phyloP scores from a whole-genome alignment of 2,113 vertebrate genomes.

The Lethenteron reissneri region DNA sequence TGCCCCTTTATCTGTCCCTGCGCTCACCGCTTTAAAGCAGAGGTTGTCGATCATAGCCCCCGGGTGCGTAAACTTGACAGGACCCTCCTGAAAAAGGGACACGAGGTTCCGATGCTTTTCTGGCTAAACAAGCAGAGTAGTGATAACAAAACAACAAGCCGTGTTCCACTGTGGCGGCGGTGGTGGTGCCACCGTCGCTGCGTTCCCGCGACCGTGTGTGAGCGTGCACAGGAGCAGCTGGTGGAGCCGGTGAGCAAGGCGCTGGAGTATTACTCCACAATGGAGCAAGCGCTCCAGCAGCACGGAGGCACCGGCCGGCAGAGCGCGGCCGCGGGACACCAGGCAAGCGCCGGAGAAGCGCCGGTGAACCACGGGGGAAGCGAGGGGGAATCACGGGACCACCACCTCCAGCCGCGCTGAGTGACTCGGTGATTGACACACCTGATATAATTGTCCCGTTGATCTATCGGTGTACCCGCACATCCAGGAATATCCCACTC shows the following conservation, averaged over 20 bases:
- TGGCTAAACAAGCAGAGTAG: background rate
- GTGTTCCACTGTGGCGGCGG: background rate
- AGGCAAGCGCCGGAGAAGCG: slow-evolving; percentile 11
- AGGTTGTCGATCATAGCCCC: background rate
- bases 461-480: too few relatives aligned
- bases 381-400: slow-evolving; percentile 1
- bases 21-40: background rate
- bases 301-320: slow-evolving; percentile 16
- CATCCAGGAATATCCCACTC: too few relatives aligned
- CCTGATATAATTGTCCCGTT: too few relatives aligned
- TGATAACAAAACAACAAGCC: background rate
- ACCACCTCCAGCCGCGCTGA: too few relatives aligned
- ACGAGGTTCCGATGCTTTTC: too few relatives aligned
- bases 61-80: too few relatives aligned
- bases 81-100: too few relatives aligned
- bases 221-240: slow-evolving; percentile 26
- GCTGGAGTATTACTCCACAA: slow-evolving; percentile 37
- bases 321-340: slow-evolving; percentile 20
- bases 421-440: too few relatives aligned
- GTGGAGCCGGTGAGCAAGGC: slow-evolving; percentile 32
- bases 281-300: slow-evolving; percentile 33
- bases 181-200: background rate
- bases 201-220: background rate
- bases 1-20: too few relatives aligned
- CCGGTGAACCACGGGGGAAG: slow-evolving; percentile 12